Percentiles rank a stretch among this genome's conserved stretches.
phyloP scores from a whole-genome alignment of 2,113 vertebrate species.

The Edolisoma coerulescens region DNA sequence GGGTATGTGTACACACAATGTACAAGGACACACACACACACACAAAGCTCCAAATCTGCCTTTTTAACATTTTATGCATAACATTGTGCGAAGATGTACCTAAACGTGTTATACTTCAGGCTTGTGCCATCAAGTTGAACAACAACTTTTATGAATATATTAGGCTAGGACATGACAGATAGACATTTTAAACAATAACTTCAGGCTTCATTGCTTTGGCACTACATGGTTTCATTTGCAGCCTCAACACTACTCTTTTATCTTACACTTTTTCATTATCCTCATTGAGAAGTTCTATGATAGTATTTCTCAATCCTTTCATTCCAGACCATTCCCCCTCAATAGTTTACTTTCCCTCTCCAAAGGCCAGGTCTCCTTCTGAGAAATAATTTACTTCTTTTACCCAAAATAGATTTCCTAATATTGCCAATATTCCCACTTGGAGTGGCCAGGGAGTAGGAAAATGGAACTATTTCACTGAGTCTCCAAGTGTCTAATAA shows the following conservation, averaged over 20 bases:
- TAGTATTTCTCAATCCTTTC: not conserved
- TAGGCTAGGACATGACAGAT: not conserved
- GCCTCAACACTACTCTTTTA: not conserved
- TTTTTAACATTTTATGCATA: not conserved
- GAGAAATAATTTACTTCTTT: not conserved
- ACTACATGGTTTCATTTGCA: not conserved
- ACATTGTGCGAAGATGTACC: accelerated
- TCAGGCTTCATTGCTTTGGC: not conserved
- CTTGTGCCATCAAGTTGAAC: not conserved
- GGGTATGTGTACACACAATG: accelerated
- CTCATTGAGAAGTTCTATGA: not conserved
- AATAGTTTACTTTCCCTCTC: not conserved
- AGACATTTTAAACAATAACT: not conserved
- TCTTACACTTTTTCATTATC: not conserved
- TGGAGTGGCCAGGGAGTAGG: not conserved
- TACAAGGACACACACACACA: not conserved
- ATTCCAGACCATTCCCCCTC: not conserved
- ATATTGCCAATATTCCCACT: not conserved
- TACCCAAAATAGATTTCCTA: not conserved
- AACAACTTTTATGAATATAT: not conserved
- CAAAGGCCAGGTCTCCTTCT: not conserved
- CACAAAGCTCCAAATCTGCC: not conserved
- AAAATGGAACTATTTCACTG: not conserved
- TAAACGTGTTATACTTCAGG: not conserved
- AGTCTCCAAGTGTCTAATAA: not conserved